Base-by-base conservation (phyloP, 2,888 invertebrate genomes). In the Antheraea yamamai region DNA sequence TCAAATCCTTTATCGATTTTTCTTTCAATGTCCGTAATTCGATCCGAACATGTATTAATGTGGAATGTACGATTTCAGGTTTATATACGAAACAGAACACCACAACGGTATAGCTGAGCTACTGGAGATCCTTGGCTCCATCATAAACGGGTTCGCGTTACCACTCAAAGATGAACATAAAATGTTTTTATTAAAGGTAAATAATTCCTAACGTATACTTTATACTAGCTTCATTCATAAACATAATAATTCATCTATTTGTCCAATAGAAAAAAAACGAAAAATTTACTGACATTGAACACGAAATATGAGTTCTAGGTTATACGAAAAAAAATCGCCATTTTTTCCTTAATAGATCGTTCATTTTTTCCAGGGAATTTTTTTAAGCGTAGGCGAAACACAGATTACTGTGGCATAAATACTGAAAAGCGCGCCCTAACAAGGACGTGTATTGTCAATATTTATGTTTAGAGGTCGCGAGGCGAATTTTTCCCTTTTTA, bases 121-220 rank as follows among this genome's bases (percentile, higher is more conserved):
- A 85, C 95, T 99, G 88, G 99, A 99, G 96, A 99, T 99, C 89
- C 96, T 99, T 88, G 99, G 99, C 88, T 99, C 99, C 93, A 99
- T 99, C 92, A 99, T 99, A 93, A 99, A 99, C 93, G 99, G 99
- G 75, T 99, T 99, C 95, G 99, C 99, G 89, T 95, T 99, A 94
- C 99, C 99, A 77, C 95, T 99, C 85, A 99, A 99, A 94, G 98
- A 98, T 86, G 99, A 99, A 95, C 99, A 99, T 95, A 99, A 99
- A 95, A 96, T 97, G 91, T 99, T 99, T 95, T 96, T 99, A 91
- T 96, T 99, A 82, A 98, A 97, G 96, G 97, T 97, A 85, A 79
- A 81, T 73, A 70, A 14, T 18, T 30, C 2, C 1, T 35, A 72
- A 35, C 1, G 3, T 16, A 61, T 61, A 23, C 6, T 30, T 72